Percentiles rank a stretch among this genome's conserved stretches.
Conservation (phyloP, 1,140 invertebrate genomes). For the Sesamia nonagrioides region DNA sequence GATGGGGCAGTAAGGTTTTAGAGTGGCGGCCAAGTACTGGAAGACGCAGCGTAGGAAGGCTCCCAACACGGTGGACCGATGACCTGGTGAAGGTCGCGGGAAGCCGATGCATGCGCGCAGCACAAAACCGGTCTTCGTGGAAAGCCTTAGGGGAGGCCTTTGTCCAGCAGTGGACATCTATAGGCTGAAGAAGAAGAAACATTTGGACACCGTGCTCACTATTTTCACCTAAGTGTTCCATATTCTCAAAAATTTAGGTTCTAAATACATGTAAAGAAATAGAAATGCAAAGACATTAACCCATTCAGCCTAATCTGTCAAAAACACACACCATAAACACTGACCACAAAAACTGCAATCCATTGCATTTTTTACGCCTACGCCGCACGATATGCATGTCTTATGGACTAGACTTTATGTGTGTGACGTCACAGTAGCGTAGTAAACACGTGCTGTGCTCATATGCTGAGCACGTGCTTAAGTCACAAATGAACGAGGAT, state of each 20-base stretch:
- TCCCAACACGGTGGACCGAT: too few relatives aligned
- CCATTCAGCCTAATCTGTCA: conserved; percentile 6
- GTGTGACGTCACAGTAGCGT: conserved; percentile 11
- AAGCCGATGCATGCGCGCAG: too few relatives aligned
- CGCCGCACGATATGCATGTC: conserved; percentile 1
- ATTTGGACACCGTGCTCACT: too few relatives aligned
- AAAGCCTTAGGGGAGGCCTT: too few relatives aligned
- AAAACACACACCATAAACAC: not conserved
- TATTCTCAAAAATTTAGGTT: not conserved
- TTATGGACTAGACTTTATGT: conserved; percentile 1
- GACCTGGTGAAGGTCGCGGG: too few relatives aligned
- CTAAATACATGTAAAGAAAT: not conserved
- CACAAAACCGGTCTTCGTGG: too few relatives aligned
- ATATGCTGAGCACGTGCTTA: conserved; percentile 5
- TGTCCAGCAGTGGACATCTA: too few relatives aligned
- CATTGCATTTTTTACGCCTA: not conserved
- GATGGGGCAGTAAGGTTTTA: too few relatives aligned
- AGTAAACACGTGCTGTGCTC: conserved; percentile 1
- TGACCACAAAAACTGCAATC: not conserved
- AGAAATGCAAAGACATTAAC: not conserved
- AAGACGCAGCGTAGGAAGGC: too few relatives aligned
- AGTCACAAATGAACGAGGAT: conserved; percentile 4
- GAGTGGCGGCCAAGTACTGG: too few relatives aligned
- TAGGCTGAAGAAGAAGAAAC: too few relatives aligned
- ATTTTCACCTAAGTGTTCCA: too few relatives aligned